phyloP scores from a whole-genome alignment of 2,797 vertebrate species.

The Scomberomorus guttatus region DNA sequence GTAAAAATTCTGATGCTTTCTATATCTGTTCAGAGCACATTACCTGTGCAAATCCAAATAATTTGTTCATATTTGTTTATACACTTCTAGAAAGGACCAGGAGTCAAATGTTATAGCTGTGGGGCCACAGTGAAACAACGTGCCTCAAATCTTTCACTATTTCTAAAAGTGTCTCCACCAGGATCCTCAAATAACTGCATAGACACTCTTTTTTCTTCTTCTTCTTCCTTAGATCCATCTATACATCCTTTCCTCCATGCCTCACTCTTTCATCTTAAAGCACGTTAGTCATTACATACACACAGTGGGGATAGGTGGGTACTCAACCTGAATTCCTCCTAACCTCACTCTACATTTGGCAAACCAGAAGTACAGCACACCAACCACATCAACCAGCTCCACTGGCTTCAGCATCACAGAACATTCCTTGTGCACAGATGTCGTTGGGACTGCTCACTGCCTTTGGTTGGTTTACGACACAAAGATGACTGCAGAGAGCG shows the following conservation, averaged over 20 bases:
- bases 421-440: conserved; percentile 66
- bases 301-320: conserved; percentile 40
- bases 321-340: conserved; percentile 48
- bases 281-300: conserved; percentile 47
- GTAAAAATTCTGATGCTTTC: no score
- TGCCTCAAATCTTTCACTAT: background rate
- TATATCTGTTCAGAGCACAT: no score
- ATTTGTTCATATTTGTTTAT: no score
- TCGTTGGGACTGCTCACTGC: conserved; percentile 32
- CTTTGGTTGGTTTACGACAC: conserved; percentile 10
- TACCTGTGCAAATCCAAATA: no score
- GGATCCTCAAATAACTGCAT: conserved; percentile 5
- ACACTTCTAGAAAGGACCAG: no score
- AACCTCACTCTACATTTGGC: conserved; percentile 63
- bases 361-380: conserved; percentile 36
- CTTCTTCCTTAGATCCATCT: conserved; percentile 8
- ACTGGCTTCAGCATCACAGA: conserved; percentile 51
- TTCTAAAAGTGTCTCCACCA: conserved; percentile 23
- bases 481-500: background rate
- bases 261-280: conserved; percentile 49
- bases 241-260: conserved; percentile 18
- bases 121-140: background rate
- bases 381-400: conserved; percentile 60
- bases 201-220: background rate
- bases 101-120: background rate